Conservation (phyloP, 2,888 invertebrate species). For the Cephus nigrinus region DNA sequence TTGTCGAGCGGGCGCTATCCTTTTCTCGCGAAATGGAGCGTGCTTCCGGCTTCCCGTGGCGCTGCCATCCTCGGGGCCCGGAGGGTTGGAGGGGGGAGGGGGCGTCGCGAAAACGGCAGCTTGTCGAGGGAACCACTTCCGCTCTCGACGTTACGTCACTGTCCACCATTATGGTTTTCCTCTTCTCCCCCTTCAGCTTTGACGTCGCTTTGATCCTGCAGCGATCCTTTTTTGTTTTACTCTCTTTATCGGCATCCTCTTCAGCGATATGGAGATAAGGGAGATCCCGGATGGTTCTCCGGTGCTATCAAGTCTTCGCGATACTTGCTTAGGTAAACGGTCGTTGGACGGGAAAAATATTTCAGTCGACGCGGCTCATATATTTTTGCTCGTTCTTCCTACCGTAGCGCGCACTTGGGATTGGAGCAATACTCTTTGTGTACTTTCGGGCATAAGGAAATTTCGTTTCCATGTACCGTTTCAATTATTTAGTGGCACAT, state of each 20-base stretch:
- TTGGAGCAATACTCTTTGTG: too few species aligned
- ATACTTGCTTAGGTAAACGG: not conserved
- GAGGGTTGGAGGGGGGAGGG: not conserved
- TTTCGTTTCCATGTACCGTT: not conserved
- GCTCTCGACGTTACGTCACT: not conserved
- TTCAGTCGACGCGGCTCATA: too few species aligned
- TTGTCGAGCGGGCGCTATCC: not conserved
- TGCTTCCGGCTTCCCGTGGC: not conserved
- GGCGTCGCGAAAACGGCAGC: not conserved
- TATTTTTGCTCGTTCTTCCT: too few species aligned
- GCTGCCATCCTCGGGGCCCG: not conserved
- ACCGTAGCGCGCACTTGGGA: too few species aligned
- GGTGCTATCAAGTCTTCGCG: not conserved
- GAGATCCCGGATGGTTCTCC: not conserved
- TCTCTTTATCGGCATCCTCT: not conserved
- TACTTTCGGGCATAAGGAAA: not conserved
- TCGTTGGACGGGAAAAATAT: not conserved
- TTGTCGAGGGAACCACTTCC: not conserved
- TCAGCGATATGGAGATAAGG: not conserved
- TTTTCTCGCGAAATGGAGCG: not conserved
- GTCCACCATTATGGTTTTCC: not conserved
- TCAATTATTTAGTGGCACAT: too few species aligned
- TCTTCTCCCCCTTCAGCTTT: not conserved
- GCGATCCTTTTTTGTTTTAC: not conserved
- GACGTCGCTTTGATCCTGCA: too few species aligned